Percentiles rank a stretch among this genome's conserved stretches.
These are phyloP conservation scores for Vireo griseus DNA, from an alignment of 2,797 vertebrate genomes.

Conservation along the genomic window DNA sequence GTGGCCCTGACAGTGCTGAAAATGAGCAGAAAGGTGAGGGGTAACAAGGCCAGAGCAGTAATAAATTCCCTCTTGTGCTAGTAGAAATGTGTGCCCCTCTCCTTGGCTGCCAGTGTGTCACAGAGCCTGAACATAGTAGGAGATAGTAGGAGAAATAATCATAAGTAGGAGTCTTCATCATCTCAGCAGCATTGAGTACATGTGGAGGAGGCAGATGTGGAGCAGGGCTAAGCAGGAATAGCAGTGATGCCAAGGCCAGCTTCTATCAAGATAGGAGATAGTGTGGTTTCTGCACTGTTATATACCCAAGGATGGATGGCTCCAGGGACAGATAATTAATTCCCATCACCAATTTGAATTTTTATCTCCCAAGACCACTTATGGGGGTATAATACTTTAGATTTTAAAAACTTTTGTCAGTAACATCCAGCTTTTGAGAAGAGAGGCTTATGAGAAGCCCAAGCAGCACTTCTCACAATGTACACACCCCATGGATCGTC, in stretches of 20 bases:
- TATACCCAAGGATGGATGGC: background rate
- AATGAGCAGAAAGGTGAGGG: background rate
- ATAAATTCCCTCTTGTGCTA: background rate
- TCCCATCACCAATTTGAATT: background rate
- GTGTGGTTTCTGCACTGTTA: background rate
- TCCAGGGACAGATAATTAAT: background rate
- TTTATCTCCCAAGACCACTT: background rate
- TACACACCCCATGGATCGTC: background rate
- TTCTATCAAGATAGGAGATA: background rate
- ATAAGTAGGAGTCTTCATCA: background rate
- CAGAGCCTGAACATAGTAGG: background rate
- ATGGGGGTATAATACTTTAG: background rate
- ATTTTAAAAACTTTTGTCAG: background rate
- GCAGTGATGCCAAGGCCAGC: background rate
- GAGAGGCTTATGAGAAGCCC: background rate
- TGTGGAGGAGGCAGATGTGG: background rate
- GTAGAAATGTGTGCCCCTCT: background rate
- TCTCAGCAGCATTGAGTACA: background rate
- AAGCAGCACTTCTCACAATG: background rate
- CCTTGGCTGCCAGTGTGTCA: background rate
- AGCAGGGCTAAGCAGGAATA: background rate
- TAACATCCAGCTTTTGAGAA: background rate
- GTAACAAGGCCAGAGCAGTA: background rate
- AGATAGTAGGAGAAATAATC: background rate
- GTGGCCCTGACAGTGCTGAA: background rate